Base-by-base conservation (phyloP, 1,140 invertebrate genomes). In the Trichomalopsis sarcophagae region DNA sequence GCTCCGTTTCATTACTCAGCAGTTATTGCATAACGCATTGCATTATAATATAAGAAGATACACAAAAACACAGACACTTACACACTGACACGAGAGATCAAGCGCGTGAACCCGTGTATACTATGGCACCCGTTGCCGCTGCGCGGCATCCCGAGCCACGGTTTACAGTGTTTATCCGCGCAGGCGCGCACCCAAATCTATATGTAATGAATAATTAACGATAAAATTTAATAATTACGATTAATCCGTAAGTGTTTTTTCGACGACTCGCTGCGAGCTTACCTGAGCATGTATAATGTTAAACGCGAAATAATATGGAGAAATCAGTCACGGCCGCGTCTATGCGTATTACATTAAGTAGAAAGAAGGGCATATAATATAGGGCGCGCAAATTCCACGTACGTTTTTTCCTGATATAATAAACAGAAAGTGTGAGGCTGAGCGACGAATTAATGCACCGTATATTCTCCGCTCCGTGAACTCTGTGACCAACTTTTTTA, bases 201-300 rank as follows among this genome's bases (percentile, higher is more conserved):
- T 71, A 30, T 30, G 68, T 40, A 74, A n/a, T 74, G 40, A 74
- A 74, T 36, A 36, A 36, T 17, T 40, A 74, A 74, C 14, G 23
- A 36, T 74, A 27, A 74, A 74, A 33, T 33, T 40, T 74, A 40
- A 30, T 74, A 74, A 74, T 40, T 74, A n/a, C 55, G 55, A 62
- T 21, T 62, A 74, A 36, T 74, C 73, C 10, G 36, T 74, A 74
- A 74, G 73, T 74, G 73, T 74, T 74, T 74, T 74, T 40, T 74
- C 73, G 73, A 74, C 33, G 36, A 74, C 73, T 74, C 73, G 73
- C 30, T 74, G 73, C 73, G 73, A 74, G 36, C 36, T 74, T 74
- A 74, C 73, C 30, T 74, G 73, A 74, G 23, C 30, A 27, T 30
- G 23, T 33, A 13, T 71, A 71, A 71, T 71, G 68, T 30, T 11